Evolutionary conservation across 2,888 invertebrate species (phyloP).

Genomic region (Agriopis marginaria): DNA sequence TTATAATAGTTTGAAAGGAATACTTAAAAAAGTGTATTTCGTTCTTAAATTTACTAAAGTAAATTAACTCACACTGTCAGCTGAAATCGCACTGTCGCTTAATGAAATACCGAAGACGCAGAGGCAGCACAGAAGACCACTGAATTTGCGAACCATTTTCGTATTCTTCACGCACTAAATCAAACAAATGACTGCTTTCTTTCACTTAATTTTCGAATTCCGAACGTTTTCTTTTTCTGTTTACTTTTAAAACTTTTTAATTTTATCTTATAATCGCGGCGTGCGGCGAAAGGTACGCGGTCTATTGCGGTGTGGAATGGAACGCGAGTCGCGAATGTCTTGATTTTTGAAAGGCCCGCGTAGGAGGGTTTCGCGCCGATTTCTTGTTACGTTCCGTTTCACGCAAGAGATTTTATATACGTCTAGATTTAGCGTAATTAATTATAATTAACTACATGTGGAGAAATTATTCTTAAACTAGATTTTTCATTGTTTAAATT

Average conservation of each 20-base stretch:
- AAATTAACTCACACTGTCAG: conserved; percentile 73
- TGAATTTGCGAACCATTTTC: conserved; percentile 79
- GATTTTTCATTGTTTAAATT: neutral
- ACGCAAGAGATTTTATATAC: conserved; percentile 44
- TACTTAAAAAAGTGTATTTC: neutral
- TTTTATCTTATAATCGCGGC: conserved; percentile 50
- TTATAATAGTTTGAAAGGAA: neutral
- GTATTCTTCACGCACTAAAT: conserved; percentile 37
- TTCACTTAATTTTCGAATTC: conserved; percentile 45
- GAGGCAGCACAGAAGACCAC: conserved; percentile 76
- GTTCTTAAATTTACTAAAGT: neutral
- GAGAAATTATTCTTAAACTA: neutral
- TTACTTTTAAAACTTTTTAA: conserved; percentile 3
- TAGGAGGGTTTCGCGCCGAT: conserved; percentile 83
- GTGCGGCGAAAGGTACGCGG: conserved; percentile 78
- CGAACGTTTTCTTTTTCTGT: conserved; percentile 23
- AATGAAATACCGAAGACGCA: conserved; percentile 77
- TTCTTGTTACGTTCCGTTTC: conserved; percentile 73
- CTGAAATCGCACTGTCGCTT: conserved; percentile 79
- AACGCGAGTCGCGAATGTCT: conserved; percentile 70
- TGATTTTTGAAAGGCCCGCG: conserved; percentile 85
- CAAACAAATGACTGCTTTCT: conserved; percentile 34
- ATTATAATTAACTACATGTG: neutral
- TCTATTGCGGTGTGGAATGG: conserved; percentile 72
- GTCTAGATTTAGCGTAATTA: neutral